These are phyloP conservation scores for Theristus sp. DNA, from an alignment of 2,888 invertebrate species.

Conservation along the genomic window DNA sequence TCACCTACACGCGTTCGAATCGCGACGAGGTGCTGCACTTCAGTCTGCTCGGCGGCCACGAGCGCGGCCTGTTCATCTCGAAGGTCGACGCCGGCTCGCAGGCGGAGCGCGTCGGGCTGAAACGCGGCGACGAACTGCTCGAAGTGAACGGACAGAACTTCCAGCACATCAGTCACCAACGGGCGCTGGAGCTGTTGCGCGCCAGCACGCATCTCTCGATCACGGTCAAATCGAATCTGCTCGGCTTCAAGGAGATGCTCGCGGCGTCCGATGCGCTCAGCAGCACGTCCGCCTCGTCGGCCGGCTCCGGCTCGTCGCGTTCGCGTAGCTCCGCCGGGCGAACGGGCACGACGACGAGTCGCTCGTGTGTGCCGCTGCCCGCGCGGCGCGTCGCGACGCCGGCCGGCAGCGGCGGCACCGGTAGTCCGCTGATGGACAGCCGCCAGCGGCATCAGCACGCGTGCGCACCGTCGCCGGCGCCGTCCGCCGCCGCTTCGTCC, in stretches of 20 bases:
- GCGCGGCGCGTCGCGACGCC: no score
- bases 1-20: constrained; percentile 72
- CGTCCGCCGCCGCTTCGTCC: no score
- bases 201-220: constrained; percentile 87
- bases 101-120: constrained; percentile 83
- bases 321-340: not conserved
- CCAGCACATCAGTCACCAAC: constrained; percentile 70
- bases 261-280: not conserved
- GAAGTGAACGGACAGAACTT: constrained; percentile 77
- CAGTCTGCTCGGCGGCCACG: constrained; percentile 71
- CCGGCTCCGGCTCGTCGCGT: not conserved
- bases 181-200: constrained; percentile 75
- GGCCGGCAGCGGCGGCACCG: no score
- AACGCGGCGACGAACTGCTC: constrained; percentile 65
- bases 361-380: not conserved
- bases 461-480: no score
- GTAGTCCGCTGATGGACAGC: no score
- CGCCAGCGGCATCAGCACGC: no score
- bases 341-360: not conserved
- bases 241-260: constrained; percentile 34
- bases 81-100: constrained; percentile 81
- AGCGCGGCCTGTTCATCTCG: constrained; percentile 79
- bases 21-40: constrained; percentile 80
- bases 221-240: constrained; percentile 83
- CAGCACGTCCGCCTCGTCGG: not conserved